Evolutionary conservation across 2,797 vertebrate genomes (phyloP).

Genomic region (Gallinago solitaria): DNA sequence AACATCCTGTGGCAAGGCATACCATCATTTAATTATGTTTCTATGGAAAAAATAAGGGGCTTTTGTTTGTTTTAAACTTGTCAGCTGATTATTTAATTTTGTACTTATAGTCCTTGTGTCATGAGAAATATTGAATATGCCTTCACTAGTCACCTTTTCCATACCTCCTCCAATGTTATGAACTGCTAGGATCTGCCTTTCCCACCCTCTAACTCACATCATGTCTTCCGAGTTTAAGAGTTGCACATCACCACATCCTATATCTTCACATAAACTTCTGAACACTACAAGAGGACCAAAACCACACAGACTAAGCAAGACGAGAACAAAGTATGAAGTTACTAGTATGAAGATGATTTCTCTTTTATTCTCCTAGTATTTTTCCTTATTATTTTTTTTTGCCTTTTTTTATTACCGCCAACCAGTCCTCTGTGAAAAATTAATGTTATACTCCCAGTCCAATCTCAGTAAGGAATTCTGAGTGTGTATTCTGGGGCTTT

Average conservation of each 20-base stretch:
- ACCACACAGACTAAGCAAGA: neutral
- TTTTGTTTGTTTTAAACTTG: slow-evolving; percentile 6
- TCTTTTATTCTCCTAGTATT: neutral
- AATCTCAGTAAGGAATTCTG: neutral
- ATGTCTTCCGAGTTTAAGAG: neutral
- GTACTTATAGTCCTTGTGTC: neutral
- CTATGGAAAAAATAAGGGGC: neutral
- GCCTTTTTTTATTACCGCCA: neutral
- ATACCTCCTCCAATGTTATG: neutral
- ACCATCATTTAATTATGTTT: neutral
- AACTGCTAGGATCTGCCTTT: neutral
- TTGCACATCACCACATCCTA: neutral
- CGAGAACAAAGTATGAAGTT: neutral
- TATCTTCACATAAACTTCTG: neutral
- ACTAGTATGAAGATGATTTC: neutral
- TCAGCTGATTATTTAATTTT: neutral
- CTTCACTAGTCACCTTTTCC: slow-evolving; percentile 24
- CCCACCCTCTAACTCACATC: neutral
- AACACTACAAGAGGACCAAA: neutral
- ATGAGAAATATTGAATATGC: neutral
- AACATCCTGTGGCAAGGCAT: slow-evolving; percentile 50
- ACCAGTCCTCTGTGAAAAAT: neutral
- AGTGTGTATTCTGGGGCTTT: neutral
- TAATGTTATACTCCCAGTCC: neutral
- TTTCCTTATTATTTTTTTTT: neutral